Conservation (phyloP, 2,113 vertebrate species). For the Pomatostomus ruficeps region DNA sequence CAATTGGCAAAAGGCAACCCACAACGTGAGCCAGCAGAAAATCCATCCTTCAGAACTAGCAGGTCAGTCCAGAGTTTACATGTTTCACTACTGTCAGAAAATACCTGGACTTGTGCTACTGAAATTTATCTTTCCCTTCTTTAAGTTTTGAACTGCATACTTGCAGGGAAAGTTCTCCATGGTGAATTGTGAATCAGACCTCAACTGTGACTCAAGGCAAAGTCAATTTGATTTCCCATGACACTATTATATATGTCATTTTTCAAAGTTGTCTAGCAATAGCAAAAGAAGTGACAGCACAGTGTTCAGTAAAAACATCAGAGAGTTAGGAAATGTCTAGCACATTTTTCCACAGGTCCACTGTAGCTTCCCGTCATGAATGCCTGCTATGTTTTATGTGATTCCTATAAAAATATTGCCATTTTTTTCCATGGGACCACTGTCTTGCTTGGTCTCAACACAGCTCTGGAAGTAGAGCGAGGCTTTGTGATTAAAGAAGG, state of each 20-base stretch:
- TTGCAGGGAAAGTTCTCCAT: neutral
- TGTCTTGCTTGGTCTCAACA: neutral
- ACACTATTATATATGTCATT: neutral
- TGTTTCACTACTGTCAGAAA: neutral
- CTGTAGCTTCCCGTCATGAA: neutral
- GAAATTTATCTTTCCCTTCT: neutral
- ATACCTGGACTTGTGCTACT: neutral
- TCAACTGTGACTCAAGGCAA: neutral
- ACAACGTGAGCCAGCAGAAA: neutral
- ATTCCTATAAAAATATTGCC: neutral
- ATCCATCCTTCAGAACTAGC: neutral
- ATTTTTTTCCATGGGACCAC: neutral
- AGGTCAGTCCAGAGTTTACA: neutral
- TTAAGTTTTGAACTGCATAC: neutral
- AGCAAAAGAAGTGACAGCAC: neutral
- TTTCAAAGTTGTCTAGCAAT: neutral
- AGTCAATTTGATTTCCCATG: neutral
- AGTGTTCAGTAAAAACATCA: neutral
- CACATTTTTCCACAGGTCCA: neutral
- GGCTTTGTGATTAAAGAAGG: neutral
- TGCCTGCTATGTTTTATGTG: neutral
- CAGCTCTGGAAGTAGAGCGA: rapidly evolving
- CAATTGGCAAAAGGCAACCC: neutral
- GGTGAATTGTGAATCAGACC: neutral
- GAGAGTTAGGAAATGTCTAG: neutral